Conservation (phyloP, 2,797 vertebrate genomes). For the Sebastes nivosus region DNA sequence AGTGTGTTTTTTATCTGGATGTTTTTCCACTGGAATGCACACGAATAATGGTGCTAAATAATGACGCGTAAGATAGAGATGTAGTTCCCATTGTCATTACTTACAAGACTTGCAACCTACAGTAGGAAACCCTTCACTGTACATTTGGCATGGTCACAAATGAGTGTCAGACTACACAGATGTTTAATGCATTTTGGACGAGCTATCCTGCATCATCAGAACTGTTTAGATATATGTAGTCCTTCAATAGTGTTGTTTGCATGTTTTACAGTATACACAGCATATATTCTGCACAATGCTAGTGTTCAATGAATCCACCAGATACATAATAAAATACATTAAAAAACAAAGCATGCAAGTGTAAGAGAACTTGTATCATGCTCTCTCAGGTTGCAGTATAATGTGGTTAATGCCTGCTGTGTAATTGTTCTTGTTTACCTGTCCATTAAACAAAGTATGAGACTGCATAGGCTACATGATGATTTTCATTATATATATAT, state of each 20-base stretch:
- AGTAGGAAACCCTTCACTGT: too few species aligned
- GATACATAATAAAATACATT: neutral
- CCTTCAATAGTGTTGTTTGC: neutral
- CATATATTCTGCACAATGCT: neutral
- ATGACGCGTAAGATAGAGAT: neutral
- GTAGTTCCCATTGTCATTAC: neutral
- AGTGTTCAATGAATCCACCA: neutral
- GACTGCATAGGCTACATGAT: neutral
- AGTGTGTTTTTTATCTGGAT: slow-evolving; percentile 50
- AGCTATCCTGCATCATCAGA: neutral
- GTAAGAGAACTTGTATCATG: neutral
- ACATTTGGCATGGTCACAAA: neutral
- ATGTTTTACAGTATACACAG: neutral
- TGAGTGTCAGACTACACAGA: neutral
- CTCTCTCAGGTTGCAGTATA: neutral
- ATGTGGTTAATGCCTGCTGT: neutral
- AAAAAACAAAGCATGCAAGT: neutral
- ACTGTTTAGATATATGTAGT: neutral
- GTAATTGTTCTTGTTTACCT: neutral
- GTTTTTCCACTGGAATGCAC: slow-evolving; percentile 48
- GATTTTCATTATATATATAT: neutral
- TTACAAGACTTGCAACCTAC: too few species aligned
- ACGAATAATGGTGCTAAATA: neutral
- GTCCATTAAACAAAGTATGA: neutral
- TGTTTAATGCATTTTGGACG: neutral